Conservation (phyloP, 2,797 vertebrate species). For the Alcedo quadribrachys region DNA sequence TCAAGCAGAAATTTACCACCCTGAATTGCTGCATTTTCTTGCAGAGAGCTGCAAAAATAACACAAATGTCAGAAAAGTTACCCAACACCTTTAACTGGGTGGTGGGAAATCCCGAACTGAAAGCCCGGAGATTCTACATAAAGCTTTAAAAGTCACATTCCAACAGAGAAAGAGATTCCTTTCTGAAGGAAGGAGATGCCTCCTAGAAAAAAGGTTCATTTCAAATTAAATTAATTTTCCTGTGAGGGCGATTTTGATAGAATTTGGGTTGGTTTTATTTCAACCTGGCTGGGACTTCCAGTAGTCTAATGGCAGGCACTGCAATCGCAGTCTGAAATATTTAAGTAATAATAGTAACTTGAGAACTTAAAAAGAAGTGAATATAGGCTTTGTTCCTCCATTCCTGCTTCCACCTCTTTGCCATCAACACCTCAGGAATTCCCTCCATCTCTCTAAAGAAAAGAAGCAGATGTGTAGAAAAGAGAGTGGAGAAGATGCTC, state of each 20-base stretch:
- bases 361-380: not conserved
- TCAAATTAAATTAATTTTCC: not conserved
- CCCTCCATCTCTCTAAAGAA: not conserved
- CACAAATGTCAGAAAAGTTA: not conserved
- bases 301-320: not conserved
- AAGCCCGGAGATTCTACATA: not conserved
- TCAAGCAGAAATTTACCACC: rapidly evolving
- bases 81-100: not conserved
- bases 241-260: not conserved
- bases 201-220: not conserved
- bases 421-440: not conserved
- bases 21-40: not conserved
- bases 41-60: not conserved
- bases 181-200: not conserved
- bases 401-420: not conserved
- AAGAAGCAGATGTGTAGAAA: not conserved
- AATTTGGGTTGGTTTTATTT: not conserved
- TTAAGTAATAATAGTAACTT: not conserved
- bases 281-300: not conserved
- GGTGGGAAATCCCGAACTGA: not conserved
- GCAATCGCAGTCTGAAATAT: not conserved
- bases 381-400: not conserved
- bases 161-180: not conserved
- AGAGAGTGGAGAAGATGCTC: not conserved
- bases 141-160: not conserved